phyloP scores from a whole-genome alignment of 2,797 vertebrate species.

The Melanotaenia boesemani region DNA sequence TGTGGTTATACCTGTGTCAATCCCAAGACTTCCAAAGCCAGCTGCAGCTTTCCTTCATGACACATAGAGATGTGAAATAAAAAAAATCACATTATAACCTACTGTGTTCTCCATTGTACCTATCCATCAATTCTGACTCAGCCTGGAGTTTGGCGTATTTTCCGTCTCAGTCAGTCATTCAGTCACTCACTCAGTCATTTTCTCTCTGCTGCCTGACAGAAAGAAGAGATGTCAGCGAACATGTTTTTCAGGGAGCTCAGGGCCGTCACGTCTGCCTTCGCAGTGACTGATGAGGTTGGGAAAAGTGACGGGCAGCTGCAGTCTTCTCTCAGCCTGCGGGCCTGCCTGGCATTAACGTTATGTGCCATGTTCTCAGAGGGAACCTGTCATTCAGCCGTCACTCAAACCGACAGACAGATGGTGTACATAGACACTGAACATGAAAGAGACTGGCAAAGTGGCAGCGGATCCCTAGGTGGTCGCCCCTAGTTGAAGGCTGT shows the following conservation, averaged over 20 bases:
- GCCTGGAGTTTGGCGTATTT: conserved; percentile 61
- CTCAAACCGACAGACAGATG: conserved; percentile 77
- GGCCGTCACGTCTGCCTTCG: conserved; percentile 76
- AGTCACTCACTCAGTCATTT: conserved; percentile 66
- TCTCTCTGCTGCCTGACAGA: conserved; percentile 71
- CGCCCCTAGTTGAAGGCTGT: conserved; percentile 71
- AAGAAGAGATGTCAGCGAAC: conserved; percentile 79
- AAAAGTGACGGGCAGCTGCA: conserved; percentile 82
- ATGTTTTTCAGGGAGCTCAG: conserved; percentile 79
- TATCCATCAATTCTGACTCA: conserved; percentile 70
- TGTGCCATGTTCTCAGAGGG: conserved; percentile 84
- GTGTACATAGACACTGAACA: conserved; percentile 69
- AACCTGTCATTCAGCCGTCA: conserved; percentile 80
- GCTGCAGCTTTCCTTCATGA: conserved; percentile 28
- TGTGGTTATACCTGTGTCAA: conserved; percentile 26
- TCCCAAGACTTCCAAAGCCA: conserved; percentile 32
- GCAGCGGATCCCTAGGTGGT: conserved; percentile 74
- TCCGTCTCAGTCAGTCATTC: conserved; percentile 66
- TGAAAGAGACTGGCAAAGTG: conserved; percentile 80
- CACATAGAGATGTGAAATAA: conserved; percentile 34
- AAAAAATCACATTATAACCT: conserved; percentile 27
- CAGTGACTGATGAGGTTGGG: conserved; percentile 78
- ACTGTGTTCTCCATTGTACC: conserved; percentile 57
- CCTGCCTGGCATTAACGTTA: conserved; percentile 81
- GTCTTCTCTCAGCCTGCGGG: conserved; percentile 77